phyloP scores from a whole-genome alignment of 1,140 invertebrate species.

The Cephus cinctus region DNA sequence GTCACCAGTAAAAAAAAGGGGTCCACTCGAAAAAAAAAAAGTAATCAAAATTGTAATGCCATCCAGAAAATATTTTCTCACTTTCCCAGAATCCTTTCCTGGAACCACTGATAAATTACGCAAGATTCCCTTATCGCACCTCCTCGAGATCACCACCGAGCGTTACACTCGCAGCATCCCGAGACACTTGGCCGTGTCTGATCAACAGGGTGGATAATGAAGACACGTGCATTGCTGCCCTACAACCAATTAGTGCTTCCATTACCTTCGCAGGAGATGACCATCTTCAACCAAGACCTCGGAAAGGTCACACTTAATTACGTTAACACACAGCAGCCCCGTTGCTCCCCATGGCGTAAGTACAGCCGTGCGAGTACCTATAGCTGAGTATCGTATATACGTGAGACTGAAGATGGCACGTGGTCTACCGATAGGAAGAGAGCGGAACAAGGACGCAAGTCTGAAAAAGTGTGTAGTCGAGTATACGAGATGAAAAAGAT shows the following conservation, averaged over 20 bases:
- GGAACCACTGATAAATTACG: too few relatives aligned
- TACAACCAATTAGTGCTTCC: slow-evolving; percentile 6
- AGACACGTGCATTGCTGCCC: slow-evolving; percentile 3
- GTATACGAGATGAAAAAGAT: too few relatives aligned
- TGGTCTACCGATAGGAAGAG: background rate
- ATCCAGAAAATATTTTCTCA: too few relatives aligned
- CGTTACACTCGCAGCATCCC: too few relatives aligned
- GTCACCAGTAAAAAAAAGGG: too few relatives aligned
- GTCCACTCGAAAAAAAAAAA: too few relatives aligned
- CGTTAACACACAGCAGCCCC: background rate
- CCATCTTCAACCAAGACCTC: slow-evolving; percentile 2
- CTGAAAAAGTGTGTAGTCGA: background rate
- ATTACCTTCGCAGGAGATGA: slow-evolving; percentile 3
- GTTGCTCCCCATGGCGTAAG: background rate
- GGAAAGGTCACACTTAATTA: slow-evolving; percentile 5
- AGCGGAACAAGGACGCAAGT: background rate
- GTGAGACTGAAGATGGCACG: background rate
- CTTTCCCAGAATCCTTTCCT: too few relatives aligned
- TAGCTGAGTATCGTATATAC: background rate
- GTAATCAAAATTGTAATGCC: too few relatives aligned
- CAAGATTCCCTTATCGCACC: too few relatives aligned
- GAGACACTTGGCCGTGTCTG: too few relatives aligned
- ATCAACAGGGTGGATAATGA: slow-evolving; percentile 1
- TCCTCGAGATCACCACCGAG: too few relatives aligned
- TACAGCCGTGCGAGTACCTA: background rate